Evolutionary conservation across 2,888 invertebrate genomes (phyloP).

Genomic region (Tipula lateralis): DNA sequence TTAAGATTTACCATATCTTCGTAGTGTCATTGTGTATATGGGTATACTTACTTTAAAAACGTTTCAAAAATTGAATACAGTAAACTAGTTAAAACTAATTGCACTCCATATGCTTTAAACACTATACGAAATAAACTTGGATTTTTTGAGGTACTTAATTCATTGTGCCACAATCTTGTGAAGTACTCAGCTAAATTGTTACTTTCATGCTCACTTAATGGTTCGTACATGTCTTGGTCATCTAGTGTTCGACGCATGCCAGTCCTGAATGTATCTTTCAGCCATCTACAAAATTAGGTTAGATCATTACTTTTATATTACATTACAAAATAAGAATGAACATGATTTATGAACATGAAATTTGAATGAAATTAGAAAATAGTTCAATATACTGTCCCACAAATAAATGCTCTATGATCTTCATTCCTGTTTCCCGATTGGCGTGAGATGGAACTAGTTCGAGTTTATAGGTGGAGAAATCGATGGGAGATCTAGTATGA

Average conservation of each 20-base stretch:
- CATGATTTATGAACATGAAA: too few relatives aligned
- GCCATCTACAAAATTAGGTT: conserved; percentile 43
- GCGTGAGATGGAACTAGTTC: too few relatives aligned
- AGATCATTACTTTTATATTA: too few relatives aligned
- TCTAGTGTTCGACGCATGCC: conserved; percentile 52
- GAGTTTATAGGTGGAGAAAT: too few relatives aligned
- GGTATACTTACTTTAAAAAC: conserved; percentile 39
- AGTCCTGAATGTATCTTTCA: conserved; percentile 51
- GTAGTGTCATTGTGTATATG: too few relatives aligned
- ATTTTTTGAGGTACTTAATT: conserved; percentile 41
- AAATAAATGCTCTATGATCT: too few relatives aligned
- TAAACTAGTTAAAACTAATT: conserved; percentile 44
- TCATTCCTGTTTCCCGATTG: too few relatives aligned
- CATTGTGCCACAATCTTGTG: conserved; percentile 47
- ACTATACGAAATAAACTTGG: conserved; percentile 51
- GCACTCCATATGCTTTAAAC: conserved; percentile 47
- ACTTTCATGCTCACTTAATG: conserved; percentile 52
- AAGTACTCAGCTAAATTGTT: conserved; percentile 50
- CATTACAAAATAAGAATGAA: too few relatives aligned
- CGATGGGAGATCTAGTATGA: too few relatives aligned
- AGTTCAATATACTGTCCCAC: too few relatives aligned
- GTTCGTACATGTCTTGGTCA: conserved; percentile 55
- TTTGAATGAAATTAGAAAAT: too few relatives aligned
- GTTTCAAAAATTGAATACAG: conserved; percentile 42
- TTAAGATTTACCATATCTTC: too few relatives aligned